Evolutionary conservation across 2,797 vertebrate genomes (phyloP).

Genomic region (Phalanger gymnotis): DNA sequence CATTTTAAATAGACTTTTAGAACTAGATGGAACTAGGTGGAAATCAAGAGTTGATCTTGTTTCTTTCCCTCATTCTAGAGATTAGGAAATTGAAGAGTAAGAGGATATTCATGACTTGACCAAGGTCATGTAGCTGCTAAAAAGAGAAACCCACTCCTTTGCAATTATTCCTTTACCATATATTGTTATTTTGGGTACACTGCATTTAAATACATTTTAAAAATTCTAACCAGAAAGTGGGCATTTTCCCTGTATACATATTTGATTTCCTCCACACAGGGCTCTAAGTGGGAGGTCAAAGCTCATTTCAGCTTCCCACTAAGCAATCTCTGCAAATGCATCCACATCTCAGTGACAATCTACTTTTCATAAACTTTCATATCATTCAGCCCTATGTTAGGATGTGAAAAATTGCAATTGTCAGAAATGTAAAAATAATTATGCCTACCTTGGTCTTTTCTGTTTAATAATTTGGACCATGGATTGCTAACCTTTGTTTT

Average conservation of each 20-base stretch:
- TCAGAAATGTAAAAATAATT: conserved; percentile 83
- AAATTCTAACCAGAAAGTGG: neutral
- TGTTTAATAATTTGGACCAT: conserved; percentile 84
- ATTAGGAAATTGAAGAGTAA: neutral
- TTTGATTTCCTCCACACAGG: neutral
- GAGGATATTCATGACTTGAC: neutral
- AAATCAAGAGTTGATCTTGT: neutral
- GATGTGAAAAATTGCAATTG: conserved; percentile 83
- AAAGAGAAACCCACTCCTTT: neutral
- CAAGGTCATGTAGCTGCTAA: neutral
- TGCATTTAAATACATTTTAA: conserved; percentile 9
- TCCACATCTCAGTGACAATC: conserved; percentile 53
- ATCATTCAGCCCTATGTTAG: conserved; percentile 74
- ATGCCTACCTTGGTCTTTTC: conserved; percentile 85
- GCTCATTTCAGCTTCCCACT: conserved; percentile 42
- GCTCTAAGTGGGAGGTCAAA: neutral
- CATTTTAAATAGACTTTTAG: neutral
- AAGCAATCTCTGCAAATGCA: conserved; percentile 24
- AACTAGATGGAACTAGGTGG: neutral
- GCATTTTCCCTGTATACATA: neutral
- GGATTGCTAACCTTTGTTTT: conserved; percentile 87
- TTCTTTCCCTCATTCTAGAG: neutral
- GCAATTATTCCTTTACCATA: neutral
- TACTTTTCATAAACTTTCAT: conserved; percentile 55
- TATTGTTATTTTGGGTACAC: neutral